These are phyloP conservation scores for Phytoseiulus persimilis DNA, from an alignment of 2,888 invertebrate genomes.

Conservation along the genomic window DNA sequence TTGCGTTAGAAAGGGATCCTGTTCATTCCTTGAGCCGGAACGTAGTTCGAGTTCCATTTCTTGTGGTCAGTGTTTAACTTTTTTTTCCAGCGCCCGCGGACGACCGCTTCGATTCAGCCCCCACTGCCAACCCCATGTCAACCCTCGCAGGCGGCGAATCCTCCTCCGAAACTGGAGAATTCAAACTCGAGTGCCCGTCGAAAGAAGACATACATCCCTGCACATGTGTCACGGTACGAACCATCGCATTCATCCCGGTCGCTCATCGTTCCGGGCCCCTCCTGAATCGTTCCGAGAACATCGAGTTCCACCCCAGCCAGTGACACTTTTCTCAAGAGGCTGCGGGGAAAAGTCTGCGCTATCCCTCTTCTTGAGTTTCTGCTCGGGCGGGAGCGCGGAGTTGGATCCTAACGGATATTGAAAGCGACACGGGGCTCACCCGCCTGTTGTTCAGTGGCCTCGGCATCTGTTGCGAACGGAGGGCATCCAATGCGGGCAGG, in stretches of 20 bases:
- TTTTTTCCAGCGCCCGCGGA: background rate
- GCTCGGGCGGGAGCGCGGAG: background rate
- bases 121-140: background rate
- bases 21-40: no score
- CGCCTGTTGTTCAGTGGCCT: background rate
- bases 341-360: background rate
- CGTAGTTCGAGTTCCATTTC: background rate
- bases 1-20: no score
- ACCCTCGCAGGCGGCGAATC: conserved; percentile 31
- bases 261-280: no score
- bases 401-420: background rate
- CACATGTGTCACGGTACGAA: conserved; percentile 11
- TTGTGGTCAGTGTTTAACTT: background rate
- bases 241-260: background rate
- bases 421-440: background rate
- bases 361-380: background rate
- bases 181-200: conserved; percentile 16
- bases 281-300: no score
- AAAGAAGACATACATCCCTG: conserved; percentile 29
- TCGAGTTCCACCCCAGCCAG: no score
- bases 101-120: conserved; percentile 17
- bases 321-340: no score
- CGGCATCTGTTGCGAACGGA: background rate
- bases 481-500: background rate
- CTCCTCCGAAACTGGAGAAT: background rate